Evolutionary conservation across 2,888 invertebrate genomes (phyloP), one percentile per base, ranked within the genome.

Genomic region (Drosophila prostipennis): DNA sequence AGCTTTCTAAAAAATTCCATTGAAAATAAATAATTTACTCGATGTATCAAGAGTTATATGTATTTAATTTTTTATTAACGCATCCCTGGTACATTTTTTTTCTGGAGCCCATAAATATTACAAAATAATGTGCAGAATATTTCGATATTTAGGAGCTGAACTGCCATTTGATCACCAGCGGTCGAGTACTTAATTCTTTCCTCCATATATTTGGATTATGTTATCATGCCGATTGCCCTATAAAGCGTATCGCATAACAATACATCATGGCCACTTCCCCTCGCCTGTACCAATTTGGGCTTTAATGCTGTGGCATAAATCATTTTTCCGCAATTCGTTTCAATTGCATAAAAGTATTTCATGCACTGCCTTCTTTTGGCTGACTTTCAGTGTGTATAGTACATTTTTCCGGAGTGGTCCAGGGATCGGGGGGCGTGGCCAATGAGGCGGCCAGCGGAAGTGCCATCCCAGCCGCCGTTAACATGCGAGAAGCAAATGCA

Each of bases 221-320:
- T 23, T 49, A 70, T 54, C 49, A 48, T 29, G 6, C 40, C 42
- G 48, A 54, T 60, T 48, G 55, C 14, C 40, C 37, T 57, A 52
- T 55, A 48, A 57, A 55, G 52, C 69, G 65, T 51, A 69, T 72
- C 70, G 71, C 68, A 74, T 64, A 63, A 61, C 59, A 46, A 75
- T 82, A 72, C 69, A 77, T 87, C 78, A 75, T 59, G 23, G 29
- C n/a, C 43, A 54, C 68, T 74, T 67, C 70, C 69, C 39, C 73
- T 59, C 61, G 67, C 78, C 65, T 77, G 78, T 78, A 80, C 76
- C 87, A 79, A 89, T 84, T 83, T 86, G 81, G 70, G 76, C 85
- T 81, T 80, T 89, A 89, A 89, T 90, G 85, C 82, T 78, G 77
- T 74, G 74, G 73, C 79, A 90, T 90, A 90, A 90, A 89, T 90